These are phyloP conservation scores for Drosophila leonis DNA, from an alignment of 2,888 invertebrate genomes.

Conservation along the genomic window DNA sequence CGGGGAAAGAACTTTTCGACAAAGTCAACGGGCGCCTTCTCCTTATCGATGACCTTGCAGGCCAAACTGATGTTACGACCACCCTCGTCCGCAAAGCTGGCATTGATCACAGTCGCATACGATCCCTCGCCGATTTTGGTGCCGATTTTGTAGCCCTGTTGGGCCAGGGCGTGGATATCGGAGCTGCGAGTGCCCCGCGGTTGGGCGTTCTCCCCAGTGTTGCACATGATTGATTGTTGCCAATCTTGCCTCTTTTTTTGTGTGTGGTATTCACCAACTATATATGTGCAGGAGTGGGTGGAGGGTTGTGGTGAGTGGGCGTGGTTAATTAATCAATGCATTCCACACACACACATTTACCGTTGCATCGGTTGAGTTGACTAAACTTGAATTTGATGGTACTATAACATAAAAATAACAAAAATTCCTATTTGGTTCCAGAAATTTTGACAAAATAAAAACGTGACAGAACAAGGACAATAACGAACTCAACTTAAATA, in stretches of 20 bases:
- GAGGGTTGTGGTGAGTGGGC: background rate
- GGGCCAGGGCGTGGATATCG: conserved; percentile 93
- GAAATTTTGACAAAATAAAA: conserved; percentile 42
- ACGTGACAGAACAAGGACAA: conserved; percentile 16
- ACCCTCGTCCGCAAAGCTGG: conserved; percentile 90
- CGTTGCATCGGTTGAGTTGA: conserved; percentile 26
- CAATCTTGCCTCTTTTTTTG: background rate
- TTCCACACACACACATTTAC: conserved; percentile 19
- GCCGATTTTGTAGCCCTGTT: conserved; percentile 92
- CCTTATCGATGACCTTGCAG: conserved; percentile 96
- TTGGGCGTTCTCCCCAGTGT: conserved; percentile 71
- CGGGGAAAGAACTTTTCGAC: conserved; percentile 96
- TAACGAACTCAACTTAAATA: background rate
- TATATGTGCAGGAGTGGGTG: no score
- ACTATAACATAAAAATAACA: conserved; percentile 24
- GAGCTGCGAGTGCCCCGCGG: conserved; percentile 88
- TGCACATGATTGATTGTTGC: conserved; percentile 55
- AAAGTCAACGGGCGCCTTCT: conserved; percentile 95
- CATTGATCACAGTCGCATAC: conserved; percentile 95
- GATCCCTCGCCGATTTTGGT: conserved; percentile 96
- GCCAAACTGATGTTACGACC: conserved; percentile 89
- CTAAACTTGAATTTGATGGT: conserved; percentile 35
- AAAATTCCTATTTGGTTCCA: conserved; percentile 30
- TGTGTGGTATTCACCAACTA: background rate
- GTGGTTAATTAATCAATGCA: background rate